These are phyloP conservation scores for Premnoplex brunnescens DNA, from an alignment of 2,797 vertebrate species.

Conservation along the genomic window DNA sequence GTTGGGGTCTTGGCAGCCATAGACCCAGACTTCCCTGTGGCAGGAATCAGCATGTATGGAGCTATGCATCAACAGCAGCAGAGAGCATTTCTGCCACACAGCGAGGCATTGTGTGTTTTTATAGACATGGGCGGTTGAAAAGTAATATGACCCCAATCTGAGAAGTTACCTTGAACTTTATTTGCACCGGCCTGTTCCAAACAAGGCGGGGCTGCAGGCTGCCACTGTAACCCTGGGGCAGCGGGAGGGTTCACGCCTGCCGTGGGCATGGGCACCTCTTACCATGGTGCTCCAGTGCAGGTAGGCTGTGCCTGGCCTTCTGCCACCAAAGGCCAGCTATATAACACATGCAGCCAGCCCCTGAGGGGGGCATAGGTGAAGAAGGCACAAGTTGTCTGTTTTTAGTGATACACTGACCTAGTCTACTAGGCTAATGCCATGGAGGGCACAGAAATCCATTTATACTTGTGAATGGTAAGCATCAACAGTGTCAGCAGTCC, in stretches of 20 bases:
- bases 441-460: neutral
- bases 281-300: neutral
- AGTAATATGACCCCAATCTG: neutral
- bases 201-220: neutral
- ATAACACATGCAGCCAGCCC: neutral
- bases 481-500: neutral
- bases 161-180: slow-evolving; percentile 58
- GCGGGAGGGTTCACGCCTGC: rapidly evolving
- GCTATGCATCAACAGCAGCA: neutral
- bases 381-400: neutral
- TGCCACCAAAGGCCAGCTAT: neutral
- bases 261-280: neutral
- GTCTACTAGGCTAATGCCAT: neutral
- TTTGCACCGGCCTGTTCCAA: neutral
- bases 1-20: slow-evolving; percentile 6
- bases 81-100: neutral
- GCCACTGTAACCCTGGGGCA: neutral
- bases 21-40: neutral
- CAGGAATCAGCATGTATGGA: neutral
- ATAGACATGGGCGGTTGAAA: neutral
- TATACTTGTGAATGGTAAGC: neutral
- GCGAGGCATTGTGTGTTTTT: neutral
- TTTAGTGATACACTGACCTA: neutral
- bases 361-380: neutral
- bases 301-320: neutral